Conservation (phyloP, 2,113 vertebrate species). For the Coptodon bakossiorum region DNA sequence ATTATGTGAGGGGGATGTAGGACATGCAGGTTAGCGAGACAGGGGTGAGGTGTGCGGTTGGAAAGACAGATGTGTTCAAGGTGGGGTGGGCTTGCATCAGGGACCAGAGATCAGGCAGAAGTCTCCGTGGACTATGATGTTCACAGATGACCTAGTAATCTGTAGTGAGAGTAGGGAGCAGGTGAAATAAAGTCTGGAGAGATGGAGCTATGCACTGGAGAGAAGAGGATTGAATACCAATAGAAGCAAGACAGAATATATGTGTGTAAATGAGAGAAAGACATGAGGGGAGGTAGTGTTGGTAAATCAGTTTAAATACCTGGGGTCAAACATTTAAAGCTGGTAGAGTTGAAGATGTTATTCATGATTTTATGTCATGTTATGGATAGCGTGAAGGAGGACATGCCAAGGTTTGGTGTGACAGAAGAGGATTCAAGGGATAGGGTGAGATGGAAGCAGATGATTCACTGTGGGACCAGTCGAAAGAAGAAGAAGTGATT, state of each 20-base stretch:
- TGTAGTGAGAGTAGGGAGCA: not conserved
- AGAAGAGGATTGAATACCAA: not conserved
- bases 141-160: not conserved
- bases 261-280: not conserved
- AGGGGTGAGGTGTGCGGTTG: not conserved
- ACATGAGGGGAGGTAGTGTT: not conserved
- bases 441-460: not conserved
- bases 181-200: not conserved
- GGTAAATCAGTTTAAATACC: not conserved
- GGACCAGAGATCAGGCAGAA: not conserved
- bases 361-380: not conserved
- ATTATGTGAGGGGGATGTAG: not conserved
- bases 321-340: not conserved
- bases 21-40: not conserved
- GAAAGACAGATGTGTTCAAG: not conserved
- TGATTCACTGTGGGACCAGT: not conserved
- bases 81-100: not conserved
- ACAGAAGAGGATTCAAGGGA: not conserved
- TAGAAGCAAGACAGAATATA: not conserved
- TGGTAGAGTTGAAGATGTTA: not conserved
- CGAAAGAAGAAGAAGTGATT: not conserved
- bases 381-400: not conserved
- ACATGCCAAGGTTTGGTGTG: not conserved
- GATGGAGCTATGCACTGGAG: not conserved
- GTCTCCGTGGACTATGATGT: not conserved